Conservation (phyloP, 2,797 vertebrate species). For the Sylvia borin region DNA sequence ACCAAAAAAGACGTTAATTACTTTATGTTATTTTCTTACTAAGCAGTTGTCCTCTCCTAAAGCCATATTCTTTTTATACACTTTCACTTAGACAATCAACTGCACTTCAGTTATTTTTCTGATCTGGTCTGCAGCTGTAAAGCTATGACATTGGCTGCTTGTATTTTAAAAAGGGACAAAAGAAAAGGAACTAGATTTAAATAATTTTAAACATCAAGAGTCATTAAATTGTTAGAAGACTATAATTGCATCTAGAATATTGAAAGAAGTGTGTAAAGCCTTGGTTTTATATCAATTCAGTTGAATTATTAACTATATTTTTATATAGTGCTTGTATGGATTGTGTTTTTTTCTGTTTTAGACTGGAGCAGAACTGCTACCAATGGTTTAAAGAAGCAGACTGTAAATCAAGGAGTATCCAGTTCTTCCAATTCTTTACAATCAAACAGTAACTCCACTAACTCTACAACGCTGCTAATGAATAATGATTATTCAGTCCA, state of each 20-base stretch:
- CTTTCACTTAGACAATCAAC: background rate
- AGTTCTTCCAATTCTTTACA: slow-evolving; percentile 83
- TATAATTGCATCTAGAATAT: background rate
- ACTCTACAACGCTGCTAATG: slow-evolving; percentile 83
- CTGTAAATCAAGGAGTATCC: slow-evolving; percentile 76
- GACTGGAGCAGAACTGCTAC: slow-evolving; percentile 93
- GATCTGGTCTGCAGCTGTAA: background rate
- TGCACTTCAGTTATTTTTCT: background rate
- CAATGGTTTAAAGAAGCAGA: slow-evolving; percentile 83
- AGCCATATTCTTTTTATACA: background rate
- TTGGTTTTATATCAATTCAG: slow-evolving; percentile 27
- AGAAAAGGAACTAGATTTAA: background rate
- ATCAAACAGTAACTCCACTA: slow-evolving; percentile 80
- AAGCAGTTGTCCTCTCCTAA: background rate
- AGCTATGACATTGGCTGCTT: background rate
- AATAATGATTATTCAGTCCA: slow-evolving; percentile 79
- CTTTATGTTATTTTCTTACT: background rate
- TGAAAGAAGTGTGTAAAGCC: background rate
- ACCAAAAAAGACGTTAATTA: background rate
- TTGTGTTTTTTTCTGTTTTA: slow-evolving; percentile 72
- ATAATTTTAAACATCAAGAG: background rate
- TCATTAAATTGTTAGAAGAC: background rate
- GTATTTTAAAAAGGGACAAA: background rate
- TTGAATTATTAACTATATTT: slow-evolving; percentile 30
- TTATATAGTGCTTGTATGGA: slow-evolving; percentile 41